phyloP scores from a whole-genome alignment of 2,888 invertebrate genomes.

The Meandrusa payeni region DNA sequence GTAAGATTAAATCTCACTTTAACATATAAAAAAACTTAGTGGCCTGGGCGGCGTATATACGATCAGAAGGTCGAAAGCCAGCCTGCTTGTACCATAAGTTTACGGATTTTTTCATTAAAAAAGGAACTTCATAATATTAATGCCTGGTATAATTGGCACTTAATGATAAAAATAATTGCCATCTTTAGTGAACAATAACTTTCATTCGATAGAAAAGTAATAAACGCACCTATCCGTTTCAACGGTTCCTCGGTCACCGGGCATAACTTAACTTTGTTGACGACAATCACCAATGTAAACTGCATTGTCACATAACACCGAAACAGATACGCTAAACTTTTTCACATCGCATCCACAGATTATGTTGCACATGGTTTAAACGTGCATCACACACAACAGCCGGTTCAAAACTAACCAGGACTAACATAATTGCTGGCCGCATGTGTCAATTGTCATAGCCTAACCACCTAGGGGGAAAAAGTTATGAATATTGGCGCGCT shows the following conservation, averaged over 20 bases:
- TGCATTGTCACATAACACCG: constrained; percentile 64
- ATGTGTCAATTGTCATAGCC: constrained; percentile 60
- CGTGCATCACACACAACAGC: constrained; percentile 51
- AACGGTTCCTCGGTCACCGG: constrained; percentile 59
- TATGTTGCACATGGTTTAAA: constrained; percentile 21
- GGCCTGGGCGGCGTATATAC: too few relatives aligned
- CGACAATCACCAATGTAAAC: constrained; percentile 74
- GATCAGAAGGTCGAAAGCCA: too few relatives aligned
- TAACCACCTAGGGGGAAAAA: constrained; percentile 55
- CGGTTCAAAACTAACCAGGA: constrained; percentile 69
- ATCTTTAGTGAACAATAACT: too few relatives aligned
- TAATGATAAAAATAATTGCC: too few relatives aligned
- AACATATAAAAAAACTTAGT: too few relatives aligned
- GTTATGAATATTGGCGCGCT: constrained; percentile 60
- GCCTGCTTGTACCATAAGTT: too few relatives aligned
- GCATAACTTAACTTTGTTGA: constrained; percentile 72
- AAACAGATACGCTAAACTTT: constrained; percentile 50
- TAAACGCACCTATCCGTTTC: constrained; percentile 59
- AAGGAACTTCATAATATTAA: too few relatives aligned
- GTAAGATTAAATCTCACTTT: too few relatives aligned
- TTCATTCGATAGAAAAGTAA: too few relatives aligned
- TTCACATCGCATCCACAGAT: constrained; percentile 57
- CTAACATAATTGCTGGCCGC: constrained; percentile 67
- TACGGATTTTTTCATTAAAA: too few relatives aligned
- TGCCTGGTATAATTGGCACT: too few relatives aligned